These are phyloP conservation scores for Mirza zaza DNA, from an alignment of 2,113 vertebrate species.

Conservation along the genomic window DNA sequence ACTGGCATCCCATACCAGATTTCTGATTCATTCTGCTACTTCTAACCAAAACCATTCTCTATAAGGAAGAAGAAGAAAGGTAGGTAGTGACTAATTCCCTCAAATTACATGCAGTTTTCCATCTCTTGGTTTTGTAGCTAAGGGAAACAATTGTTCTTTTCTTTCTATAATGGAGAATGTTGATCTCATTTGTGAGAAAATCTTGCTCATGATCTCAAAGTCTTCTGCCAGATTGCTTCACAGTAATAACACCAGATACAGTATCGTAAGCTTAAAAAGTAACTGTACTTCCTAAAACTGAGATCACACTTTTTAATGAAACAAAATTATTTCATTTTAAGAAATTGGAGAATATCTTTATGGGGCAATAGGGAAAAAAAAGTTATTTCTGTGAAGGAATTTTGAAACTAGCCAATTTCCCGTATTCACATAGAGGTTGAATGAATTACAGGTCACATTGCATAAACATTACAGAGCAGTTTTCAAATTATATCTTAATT, in stretches of 20 bases:
- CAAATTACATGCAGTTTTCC: neutral
- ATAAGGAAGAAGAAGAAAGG: neutral
- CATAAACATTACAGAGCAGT: neutral
- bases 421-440: neutral
- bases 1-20: neutral
- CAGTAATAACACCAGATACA: neutral
- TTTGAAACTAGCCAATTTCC: constrained; percentile 2
- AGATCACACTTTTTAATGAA: constrained; percentile 27
- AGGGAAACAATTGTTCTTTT: neutral
- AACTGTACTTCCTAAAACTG: neutral
- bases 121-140: neutral
- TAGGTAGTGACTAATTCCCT: neutral
- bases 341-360: neutral
- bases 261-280: neutral
- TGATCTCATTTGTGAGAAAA: neutral
- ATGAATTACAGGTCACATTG: neutral
- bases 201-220: neutral
- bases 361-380: neutral
- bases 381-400: neutral
- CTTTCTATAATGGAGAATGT: neutral
- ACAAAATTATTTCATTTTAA: constrained; percentile 27
- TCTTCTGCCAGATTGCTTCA: neutral
- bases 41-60: neutral
- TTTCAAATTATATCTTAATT: constrained; percentile 43
- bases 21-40: neutral